phyloP scores from a whole-genome alignment of 1,140 invertebrate genomes.

The Bombus affinis region DNA sequence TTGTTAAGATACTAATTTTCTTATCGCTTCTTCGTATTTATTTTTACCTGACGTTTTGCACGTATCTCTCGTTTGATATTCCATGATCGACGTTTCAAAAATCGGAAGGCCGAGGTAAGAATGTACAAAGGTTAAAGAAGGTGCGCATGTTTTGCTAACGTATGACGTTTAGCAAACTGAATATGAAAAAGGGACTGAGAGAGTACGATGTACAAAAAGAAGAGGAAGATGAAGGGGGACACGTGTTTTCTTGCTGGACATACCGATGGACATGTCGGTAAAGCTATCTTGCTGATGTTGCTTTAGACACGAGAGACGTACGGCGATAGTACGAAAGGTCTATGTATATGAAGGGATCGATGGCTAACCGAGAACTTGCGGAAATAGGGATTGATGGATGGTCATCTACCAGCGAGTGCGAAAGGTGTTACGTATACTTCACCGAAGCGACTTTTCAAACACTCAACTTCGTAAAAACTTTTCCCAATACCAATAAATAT shows the following conservation, averaged over 20 bases:
- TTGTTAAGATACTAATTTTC: not conserved
- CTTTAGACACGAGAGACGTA: constrained; percentile 16
- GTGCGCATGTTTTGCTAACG: not conserved
- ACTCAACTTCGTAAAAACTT: not conserved
- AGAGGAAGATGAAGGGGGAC: not conserved
- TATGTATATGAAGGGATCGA: constrained; percentile 35
- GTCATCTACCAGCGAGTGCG: constrained; percentile 12
- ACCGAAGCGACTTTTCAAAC: not conserved
- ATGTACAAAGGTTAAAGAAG: too few relatives aligned
- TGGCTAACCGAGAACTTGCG: constrained; percentile 28
- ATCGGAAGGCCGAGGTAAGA: not conserved
- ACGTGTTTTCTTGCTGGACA: constrained; percentile 30
- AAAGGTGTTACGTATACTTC: not conserved
- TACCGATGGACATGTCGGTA: constrained; percentile 13
- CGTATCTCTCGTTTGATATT: not conserved
- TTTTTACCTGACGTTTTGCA: not conserved
- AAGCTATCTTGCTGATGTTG: constrained; percentile 19
- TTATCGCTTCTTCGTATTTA: not conserved
- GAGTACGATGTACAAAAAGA: not conserved
- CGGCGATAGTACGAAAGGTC: not conserved
- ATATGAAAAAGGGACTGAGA: not conserved
- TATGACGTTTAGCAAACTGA: constrained; percentile 9
- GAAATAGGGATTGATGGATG: constrained; percentile 35
- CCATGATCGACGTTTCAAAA: not conserved
- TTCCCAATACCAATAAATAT: too few relatives aligned